Evolutionary conservation across 2,113 vertebrate genomes (phyloP), one percentile per base, ranked within the genome.

Genomic region (Tylochromis polylepis): DNA sequence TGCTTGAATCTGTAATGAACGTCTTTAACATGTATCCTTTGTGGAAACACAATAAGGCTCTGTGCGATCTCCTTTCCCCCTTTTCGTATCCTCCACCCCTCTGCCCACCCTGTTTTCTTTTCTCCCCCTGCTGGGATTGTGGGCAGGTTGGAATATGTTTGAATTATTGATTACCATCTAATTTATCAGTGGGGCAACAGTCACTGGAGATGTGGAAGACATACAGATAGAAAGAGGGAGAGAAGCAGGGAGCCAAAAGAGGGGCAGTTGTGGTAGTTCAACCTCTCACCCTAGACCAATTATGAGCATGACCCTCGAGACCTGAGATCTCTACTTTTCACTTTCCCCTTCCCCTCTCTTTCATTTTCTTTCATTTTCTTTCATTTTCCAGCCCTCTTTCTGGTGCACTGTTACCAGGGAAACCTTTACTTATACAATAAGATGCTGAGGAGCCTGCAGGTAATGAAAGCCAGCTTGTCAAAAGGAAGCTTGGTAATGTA

Each of bases 111-210:
- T 75, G n/a, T 65, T 70, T 75, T 56, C 15, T 60, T 86, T 82
- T 81, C 20, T 65, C 34, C 81, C 75, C 70, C 67, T 58, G 20
- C 58, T 89, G 84, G 72, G 81, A 89, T 51, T 27, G 4, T 8
- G 78, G 86, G 84, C 62, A 81, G 86, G 84, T 87, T 84, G 87
- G 83, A 93, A 89, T 90, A 83, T 77, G 91, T 91, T 94, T 95
- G 82, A 95, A 96, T 95, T 95, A 96, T 96, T 95, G 95, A 96
- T 95, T 83, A 51, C 81, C 53, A 22, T 88, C 87, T 89, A 87
- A 96, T 95, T 95, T 92, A 94, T 93, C 88, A 84, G 77, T 16
- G 11, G 65, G 60, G 62, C 83, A 65, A 38, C 43, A 82, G 84
- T 62, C 89, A 38, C 85, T 36, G 79, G 91, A 93, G 91, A 87